Base-by-base conservation (phyloP, 2,797 vertebrate species). In the Trachurus trachurus region DNA sequence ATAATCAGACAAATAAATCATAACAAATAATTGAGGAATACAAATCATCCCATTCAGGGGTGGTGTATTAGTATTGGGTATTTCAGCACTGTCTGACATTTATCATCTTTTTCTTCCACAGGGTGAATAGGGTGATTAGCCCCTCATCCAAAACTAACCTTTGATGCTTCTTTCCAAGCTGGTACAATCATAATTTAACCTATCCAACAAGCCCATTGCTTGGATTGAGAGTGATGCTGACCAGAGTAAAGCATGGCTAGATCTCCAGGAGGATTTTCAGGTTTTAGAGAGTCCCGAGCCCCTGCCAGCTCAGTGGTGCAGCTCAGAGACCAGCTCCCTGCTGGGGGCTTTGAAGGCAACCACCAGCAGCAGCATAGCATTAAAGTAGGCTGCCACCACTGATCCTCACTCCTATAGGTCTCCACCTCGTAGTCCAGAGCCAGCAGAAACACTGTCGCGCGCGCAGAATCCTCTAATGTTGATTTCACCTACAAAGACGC, bases 341-440 rank as follows among this genome's bases (percentile, higher is more conserved):
- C 75, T 76, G 70, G 44, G 72, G 37, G 53, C 76, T 83, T 87
- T 82, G 53, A 79, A 76, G 65, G 44, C 26, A 10, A 42, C 52
- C 40, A 29, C 50, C 2, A 9, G 42, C 31, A 34, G 5, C 31
- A 34, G 31, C 31, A 34, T 34, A 71, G 75, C 70, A 79, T 77
- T 29, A 39, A 22, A 74, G 57, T 29, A 64, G 52, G 50, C 73
- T 50, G 57, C 42, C 31, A 66, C 65, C 47, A 16, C 44, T 80
- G 70, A 88, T 77, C 68, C 59, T 56, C 19, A 53, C 39, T 65
- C 54, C 50, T 29, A 34, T 79, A 6, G 5, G 68, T 71, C 37
- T 22, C 71, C 50, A 10, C 47, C 62, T 58, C 60, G 59, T 12
- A 52, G 45, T 47, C 29, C 58, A 39, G n/a, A 79, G 56, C 6